A percentile compares a stretch with the other conserved stretches of the same genome.
phyloP scores from a whole-genome alignment of 2,888 invertebrate species.

The Hypselothyrea guttata region DNA sequence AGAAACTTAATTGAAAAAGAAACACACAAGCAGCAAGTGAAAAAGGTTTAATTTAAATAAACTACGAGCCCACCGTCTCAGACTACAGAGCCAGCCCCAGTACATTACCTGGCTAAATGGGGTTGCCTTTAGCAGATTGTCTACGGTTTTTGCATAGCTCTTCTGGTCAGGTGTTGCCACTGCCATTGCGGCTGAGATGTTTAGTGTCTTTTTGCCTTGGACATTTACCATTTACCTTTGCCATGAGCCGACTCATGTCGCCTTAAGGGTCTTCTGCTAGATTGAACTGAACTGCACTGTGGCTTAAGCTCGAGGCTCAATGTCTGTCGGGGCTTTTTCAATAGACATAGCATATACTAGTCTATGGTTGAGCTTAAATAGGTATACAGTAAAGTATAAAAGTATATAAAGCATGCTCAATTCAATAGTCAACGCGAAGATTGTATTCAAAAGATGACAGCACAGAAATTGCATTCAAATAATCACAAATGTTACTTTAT shows the following conservation, averaged over 20 bases:
- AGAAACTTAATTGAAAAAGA: conserved; percentile 77
- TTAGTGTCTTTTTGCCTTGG: conserved; percentile 15
- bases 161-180: conserved; percentile 50
- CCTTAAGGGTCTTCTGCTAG: conserved; percentile 34
- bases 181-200: conserved; percentile 43
- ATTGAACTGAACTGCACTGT: conserved; percentile 9
- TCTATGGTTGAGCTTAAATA: too few species aligned
- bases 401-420: too few species aligned
- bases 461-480: too few species aligned
- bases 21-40: conserved; percentile 25
- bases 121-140: conserved; percentile 21
- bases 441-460: too few species aligned
- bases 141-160: conserved; percentile 1
- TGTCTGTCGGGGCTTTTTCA: not conserved
- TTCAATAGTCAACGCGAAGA: too few species aligned
- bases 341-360: too few species aligned
- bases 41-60: conserved; percentile 75
- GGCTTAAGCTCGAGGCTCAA: conserved; percentile 25
- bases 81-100: conserved; percentile 4
- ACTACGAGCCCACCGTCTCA: conserved; percentile 39
- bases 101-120: conserved; percentile 41
- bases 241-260: conserved; percentile 32
- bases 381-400: too few species aligned
- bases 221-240: conserved; percentile 2
- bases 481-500: too few species aligned